These are phyloP conservation scores for Osmoderma eremita DNA, from an alignment of 2,888 invertebrate species.

Conservation along the genomic window DNA sequence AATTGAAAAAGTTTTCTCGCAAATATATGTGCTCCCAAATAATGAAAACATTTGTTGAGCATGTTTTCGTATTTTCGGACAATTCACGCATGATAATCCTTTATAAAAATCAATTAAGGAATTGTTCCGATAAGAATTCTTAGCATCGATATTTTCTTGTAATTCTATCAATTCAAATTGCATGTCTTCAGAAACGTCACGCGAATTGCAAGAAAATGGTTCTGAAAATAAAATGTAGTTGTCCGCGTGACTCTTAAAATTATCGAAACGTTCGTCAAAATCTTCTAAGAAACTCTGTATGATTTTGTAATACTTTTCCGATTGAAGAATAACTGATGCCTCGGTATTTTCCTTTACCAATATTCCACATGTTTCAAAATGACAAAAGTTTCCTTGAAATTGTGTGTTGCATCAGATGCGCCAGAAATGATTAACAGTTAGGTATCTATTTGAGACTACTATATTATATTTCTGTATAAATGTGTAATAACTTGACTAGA, in stretches of 20 bases:
- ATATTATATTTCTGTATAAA: too few species aligned
- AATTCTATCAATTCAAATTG: background rate
- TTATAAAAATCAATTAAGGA: too few species aligned
- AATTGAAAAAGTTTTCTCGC: background rate
- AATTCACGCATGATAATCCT: too few species aligned
- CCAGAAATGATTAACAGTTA: too few species aligned
- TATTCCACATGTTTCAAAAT: background rate
- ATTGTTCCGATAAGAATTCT: too few species aligned
- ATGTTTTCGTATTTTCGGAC: background rate
- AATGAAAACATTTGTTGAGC: too few species aligned
- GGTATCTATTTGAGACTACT: too few species aligned
- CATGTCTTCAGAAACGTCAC: slow-evolving; percentile 8
- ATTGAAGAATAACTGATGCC: slow-evolving; percentile 19
- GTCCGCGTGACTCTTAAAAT: slow-evolving; percentile 2
- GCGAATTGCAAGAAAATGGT: slow-evolving; percentile 22
- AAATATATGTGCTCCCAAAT: background rate
- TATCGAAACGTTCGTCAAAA: too few species aligned
- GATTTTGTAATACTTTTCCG: too few species aligned
- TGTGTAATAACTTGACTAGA: too few species aligned
- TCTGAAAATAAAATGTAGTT: slow-evolving; percentile 21
- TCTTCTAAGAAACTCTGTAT: too few species aligned
- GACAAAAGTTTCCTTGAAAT: slow-evolving; percentile 5
- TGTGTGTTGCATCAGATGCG: background rate
- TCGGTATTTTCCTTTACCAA: background rate
- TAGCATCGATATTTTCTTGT: too few species aligned